Evolutionary conservation across 1,140 invertebrate species (phyloP).

Genomic region (Neotoxoptera formosana): DNA sequence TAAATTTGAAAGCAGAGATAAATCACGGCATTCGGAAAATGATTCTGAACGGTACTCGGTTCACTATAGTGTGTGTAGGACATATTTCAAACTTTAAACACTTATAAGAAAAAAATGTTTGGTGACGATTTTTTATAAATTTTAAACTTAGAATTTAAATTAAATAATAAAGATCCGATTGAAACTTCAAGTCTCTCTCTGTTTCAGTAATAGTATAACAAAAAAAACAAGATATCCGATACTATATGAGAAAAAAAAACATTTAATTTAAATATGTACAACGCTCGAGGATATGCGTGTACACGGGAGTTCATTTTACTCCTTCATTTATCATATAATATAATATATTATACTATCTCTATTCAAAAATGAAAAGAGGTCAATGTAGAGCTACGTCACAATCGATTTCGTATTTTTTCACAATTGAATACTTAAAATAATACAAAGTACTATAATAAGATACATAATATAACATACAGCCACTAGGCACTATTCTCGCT

Average conservation of each 20-base stretch:
- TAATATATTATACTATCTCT: background rate
- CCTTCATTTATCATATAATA: too few species aligned
- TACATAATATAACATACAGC: background rate
- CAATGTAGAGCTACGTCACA: background rate
- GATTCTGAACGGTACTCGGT: background rate
- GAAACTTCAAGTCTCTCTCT: background rate
- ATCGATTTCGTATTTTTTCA: background rate
- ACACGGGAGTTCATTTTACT: too few species aligned
- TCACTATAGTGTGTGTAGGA: background rate
- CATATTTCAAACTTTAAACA: background rate
- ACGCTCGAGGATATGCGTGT: too few species aligned
- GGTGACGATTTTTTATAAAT: background rate
- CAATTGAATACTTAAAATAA: background rate
- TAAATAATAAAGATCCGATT: background rate
- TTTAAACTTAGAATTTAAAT: background rate
- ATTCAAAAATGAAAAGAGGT: background rate
- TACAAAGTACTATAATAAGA: background rate
- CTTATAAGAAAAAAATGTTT: background rate
- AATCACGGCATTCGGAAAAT: background rate
- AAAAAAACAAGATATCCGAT: background rate
- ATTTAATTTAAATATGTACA: too few species aligned
- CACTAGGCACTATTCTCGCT: background rate
- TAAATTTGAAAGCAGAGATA: conserved; percentile 1
- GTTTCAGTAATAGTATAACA: background rate
- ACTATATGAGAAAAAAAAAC: background rate